Evolutionary conservation across 53 echinoderm and acorn worm species (phyloP).

Genomic region (Crossaster papposus): DNA sequence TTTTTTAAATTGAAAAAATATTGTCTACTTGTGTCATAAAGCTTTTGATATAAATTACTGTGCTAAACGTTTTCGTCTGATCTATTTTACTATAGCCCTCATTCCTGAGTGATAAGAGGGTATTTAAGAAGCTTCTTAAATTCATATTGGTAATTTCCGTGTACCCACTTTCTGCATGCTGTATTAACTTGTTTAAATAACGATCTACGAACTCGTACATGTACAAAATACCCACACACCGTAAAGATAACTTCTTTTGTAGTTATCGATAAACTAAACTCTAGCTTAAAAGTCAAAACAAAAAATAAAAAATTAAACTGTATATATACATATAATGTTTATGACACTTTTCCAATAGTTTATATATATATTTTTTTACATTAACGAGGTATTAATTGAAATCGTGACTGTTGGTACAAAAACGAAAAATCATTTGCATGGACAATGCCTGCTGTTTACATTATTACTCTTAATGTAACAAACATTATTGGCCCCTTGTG

Average conservation of each 20-base stretch:
- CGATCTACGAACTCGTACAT: background rate
- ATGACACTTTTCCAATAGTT: background rate
- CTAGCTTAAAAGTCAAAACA: background rate
- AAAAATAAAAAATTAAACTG: background rate
- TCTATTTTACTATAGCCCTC: too few relatives aligned
- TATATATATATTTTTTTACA: background rate
- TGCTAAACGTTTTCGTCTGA: too few relatives aligned
- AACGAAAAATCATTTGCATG: background rate
- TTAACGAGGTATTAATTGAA: background rate
- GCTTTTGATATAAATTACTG: too few relatives aligned
- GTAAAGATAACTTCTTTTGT: background rate
- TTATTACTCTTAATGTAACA: background rate
- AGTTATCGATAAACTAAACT: background rate
- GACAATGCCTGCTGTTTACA: background rate
- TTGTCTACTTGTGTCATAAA: too few relatives aligned
- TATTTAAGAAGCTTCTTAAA: too few relatives aligned
- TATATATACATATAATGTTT: background rate
- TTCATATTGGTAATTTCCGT: too few relatives aligned
- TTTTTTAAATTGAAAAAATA: too few relatives aligned
- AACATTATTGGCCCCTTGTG: background rate
- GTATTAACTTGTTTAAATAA: background rate
- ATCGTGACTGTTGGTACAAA: background rate
- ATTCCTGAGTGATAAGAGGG: too few relatives aligned
- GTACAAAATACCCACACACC: background rate
- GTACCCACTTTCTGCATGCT: too few relatives aligned